phyloP scores from a whole-genome alignment of 2,113 vertebrate species.

The Cynopterus brachyotis region DNA sequence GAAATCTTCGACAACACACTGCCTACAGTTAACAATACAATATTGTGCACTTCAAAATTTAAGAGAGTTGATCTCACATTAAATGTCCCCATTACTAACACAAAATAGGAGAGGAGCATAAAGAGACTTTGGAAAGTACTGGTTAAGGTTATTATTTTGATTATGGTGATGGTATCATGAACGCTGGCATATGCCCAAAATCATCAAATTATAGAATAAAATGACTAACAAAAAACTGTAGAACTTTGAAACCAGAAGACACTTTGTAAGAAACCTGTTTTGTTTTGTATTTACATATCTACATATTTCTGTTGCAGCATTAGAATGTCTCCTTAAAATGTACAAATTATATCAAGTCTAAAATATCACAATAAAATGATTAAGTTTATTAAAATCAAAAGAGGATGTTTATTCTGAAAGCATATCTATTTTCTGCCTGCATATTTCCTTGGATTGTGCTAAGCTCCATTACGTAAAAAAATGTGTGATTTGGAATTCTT shows the following conservation, averaged over 20 bases:
- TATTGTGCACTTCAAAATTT: background rate
- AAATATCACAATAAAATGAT: background rate
- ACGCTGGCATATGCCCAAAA: background rate
- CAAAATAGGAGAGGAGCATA: background rate
- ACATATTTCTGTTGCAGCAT: background rate
- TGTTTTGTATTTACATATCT: background rate
- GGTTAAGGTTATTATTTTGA: background rate
- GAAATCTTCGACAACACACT: background rate
- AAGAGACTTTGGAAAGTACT: background rate
- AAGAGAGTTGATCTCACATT: background rate
- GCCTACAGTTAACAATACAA: background rate
- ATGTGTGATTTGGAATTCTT: background rate
- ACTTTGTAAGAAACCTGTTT: background rate
- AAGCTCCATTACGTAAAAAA: slow-evolving; percentile 20
- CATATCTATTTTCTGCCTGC: background rate
- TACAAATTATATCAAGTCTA: background rate
- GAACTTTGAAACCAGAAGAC: background rate
- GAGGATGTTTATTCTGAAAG: background rate
- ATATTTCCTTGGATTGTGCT: background rate
- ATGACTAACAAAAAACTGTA: background rate
- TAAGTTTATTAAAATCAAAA: background rate
- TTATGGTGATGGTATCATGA: background rate
- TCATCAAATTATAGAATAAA: background rate
- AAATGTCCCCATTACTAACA: background rate
- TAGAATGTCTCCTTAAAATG: background rate